Conservation (phyloP, 2,113 vertebrate genomes). For the Zosterops pallidus region DNA sequence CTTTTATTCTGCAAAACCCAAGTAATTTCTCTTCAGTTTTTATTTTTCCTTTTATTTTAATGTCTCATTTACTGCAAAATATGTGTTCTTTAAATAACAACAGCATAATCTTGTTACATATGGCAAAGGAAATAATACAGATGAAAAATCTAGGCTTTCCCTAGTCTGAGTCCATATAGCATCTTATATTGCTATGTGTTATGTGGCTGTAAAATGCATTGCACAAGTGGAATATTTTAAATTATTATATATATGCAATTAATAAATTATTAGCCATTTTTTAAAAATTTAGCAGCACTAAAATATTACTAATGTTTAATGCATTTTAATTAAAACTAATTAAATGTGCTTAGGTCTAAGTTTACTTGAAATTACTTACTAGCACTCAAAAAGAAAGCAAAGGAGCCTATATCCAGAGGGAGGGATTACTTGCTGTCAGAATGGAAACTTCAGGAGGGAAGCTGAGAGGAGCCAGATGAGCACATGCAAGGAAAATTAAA, state of each 20-base stretch:
- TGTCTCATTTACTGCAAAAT: not conserved
- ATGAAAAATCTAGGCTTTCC: not conserved
- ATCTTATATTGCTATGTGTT: not conserved
- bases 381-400: not conserved
- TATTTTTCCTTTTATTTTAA: not conserved
- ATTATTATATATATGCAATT: not conserved
- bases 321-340: not conserved
- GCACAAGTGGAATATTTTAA: not conserved
- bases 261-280: not conserved
- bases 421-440: not conserved
- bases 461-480: not conserved
- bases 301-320: not conserved
- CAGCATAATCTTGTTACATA: not conserved
- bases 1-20: not conserved
- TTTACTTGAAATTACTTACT: not conserved
- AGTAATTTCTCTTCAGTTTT: not conserved
- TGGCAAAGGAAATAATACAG: not conserved
- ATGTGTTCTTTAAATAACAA: not conserved
- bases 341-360: not conserved
- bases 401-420: not conserved
- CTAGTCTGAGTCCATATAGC: not conserved
- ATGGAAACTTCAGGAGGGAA: conserved; percentile 6
- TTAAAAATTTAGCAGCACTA: not conserved
- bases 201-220: not conserved
- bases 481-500: conserved; percentile 22